Conservation (phyloP, 2,113 vertebrate species). For the Paramisgurnus dabryanus region DNA sequence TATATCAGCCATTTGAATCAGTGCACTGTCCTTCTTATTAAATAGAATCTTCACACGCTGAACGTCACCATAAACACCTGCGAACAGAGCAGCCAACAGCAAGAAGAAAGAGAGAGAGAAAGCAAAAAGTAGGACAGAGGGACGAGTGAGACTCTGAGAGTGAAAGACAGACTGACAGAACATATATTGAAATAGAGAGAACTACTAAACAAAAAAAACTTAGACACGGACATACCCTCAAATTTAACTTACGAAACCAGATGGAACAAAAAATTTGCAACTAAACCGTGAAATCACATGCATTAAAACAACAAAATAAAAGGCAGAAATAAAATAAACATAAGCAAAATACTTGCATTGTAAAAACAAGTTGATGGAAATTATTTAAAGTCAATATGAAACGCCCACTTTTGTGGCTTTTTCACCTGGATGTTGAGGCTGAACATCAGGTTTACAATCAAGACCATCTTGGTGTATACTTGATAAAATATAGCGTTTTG, state of each 20-base stretch:
- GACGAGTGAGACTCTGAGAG: slow-evolving; percentile 81
- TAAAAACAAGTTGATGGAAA: slow-evolving; percentile 50
- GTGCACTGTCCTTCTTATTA: slow-evolving; percentile 99
- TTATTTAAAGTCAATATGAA: slow-evolving; percentile 44
- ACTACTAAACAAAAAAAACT: slow-evolving; percentile 79
- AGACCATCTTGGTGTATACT: no score
- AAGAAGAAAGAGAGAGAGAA: slow-evolving; percentile 70
- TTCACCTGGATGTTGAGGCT: no score
- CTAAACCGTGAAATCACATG: slow-evolving; percentile 80
- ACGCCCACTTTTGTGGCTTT: no score
- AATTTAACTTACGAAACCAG: slow-evolving; percentile 61
- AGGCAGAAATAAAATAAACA: slow-evolving; percentile 69
- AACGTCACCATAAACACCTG: slow-evolving; percentile 98
- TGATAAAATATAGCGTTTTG: no score
- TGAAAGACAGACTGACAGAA: slow-evolving; percentile 78
- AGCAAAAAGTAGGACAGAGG: slow-evolving; percentile 64
- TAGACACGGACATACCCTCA: slow-evolving; percentile 85
- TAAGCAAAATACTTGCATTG: slow-evolving; percentile 54
- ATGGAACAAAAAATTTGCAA: slow-evolving; percentile 79
- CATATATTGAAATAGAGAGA: slow-evolving; percentile 84
- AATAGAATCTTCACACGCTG: slow-evolving; percentile 99
- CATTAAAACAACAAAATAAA: slow-evolving; percentile 86
- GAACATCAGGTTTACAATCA: no score
- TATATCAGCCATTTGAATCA: slow-evolving; percentile 96
- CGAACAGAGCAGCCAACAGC: slow-evolving; percentile 77